Evolutionary conservation across 2,113 vertebrate species (phyloP), one percentile per base, ranked within the genome.

Genomic region (Hippocampus zosterae): DNA sequence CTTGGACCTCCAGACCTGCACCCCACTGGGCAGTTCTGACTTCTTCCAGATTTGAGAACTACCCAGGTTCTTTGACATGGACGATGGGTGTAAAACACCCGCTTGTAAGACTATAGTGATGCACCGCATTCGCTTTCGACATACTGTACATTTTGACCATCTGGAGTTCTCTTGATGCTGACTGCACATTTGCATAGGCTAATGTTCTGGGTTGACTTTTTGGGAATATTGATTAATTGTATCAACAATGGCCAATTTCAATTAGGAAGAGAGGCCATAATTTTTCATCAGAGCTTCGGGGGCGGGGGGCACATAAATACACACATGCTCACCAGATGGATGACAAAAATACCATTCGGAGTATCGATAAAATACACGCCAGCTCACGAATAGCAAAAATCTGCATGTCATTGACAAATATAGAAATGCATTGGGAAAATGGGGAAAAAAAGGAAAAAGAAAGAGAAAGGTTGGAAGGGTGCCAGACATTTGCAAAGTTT

Each of bases 1-100:
- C 57, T 76, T 37, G 61, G 63, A 76, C 67, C 70, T 71, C n/a
- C 61, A 76, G 63, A 55, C 27, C 44, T 76, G 57, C 77, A 78
- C 2, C 19, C 65, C 59, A 64, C 48, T 74, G 62, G 67, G 76
- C 55, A 63, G 18, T 40, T 23, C 63, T 52, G 61, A 76, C 25
- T 9, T 70, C 21, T 67, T 60, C 42, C 16, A 52, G 37, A 81
- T 25, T 68, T 67, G 65, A 69, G 69, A 50, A 72, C 68, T 77
- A 41, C 19, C 42, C 62, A 68, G 65, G 69, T 56, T 76, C 72
- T 40, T 13, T 48, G 40, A 73, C 18, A 72, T 64, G 48, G n/a
- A 25, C 42, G 37, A 6, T 72, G 10, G 79, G 69, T 69, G 55
- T 70, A 42, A 57, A 64, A 76, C 59, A 15, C 62, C n/a, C 53